Conservation (phyloP, 2,797 vertebrate genomes). For the Pseudochirops corinnae region DNA sequence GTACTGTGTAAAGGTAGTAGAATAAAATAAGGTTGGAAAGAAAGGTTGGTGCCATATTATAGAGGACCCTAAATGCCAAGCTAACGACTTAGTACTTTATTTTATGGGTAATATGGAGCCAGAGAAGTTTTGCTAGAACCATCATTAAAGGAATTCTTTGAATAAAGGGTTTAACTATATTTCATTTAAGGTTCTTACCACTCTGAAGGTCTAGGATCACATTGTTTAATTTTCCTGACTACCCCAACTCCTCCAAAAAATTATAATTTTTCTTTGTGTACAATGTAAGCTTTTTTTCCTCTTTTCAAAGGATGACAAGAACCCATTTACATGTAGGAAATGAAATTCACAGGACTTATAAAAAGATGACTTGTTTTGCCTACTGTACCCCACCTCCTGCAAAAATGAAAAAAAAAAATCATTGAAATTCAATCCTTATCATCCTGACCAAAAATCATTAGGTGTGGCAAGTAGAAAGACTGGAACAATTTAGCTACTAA, state of each 20-base stretch:
- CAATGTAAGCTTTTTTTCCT: not conserved
- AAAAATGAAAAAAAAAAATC: constrained; percentile 50
- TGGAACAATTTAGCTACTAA: constrained; percentile 6
- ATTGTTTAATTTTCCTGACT: not conserved
- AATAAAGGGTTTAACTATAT: not conserved
- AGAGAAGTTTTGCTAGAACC: not conserved
- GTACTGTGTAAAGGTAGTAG: not conserved
- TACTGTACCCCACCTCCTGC: not conserved
- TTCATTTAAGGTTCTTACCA: not conserved
- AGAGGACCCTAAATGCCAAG: not conserved
- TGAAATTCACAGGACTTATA: not conserved
- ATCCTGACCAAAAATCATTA: constrained; percentile 75
- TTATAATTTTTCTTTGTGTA: not conserved
- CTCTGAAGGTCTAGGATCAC: not conserved
- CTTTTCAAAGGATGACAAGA: not conserved
- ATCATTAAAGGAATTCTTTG: not conserved
- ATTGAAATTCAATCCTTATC: constrained; percentile 76
- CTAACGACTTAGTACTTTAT: not conserved
- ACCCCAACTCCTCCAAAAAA: not conserved
- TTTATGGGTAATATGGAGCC: not conserved
- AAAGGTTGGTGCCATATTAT: not conserved
- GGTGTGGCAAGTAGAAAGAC: constrained; percentile 79
- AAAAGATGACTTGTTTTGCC: not conserved
- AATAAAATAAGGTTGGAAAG: not conserved
- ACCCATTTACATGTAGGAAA: not conserved